Percentiles rank a stretch among this genome's conserved stretches.
These are phyloP conservation scores for Horisme vitalbata DNA, from an alignment of 2,888 invertebrate species.

Conservation along the genomic window DNA sequence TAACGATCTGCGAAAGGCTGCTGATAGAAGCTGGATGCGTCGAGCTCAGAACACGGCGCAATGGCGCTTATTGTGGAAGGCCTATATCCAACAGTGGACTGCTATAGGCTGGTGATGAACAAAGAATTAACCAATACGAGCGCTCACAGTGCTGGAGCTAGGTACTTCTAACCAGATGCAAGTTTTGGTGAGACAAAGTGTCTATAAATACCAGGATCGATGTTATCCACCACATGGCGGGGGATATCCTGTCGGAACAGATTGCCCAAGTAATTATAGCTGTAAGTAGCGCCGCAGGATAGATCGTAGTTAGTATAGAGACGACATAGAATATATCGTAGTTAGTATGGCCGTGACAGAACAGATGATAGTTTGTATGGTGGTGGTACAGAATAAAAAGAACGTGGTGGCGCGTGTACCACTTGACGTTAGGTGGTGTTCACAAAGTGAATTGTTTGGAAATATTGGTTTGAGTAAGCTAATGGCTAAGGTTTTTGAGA, in stretches of 20 bases:
- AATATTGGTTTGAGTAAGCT: neutral
- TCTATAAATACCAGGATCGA: conserved; percentile 50
- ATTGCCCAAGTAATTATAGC: conserved; percentile 70
- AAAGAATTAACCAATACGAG: no score
- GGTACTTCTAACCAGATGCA: conserved; percentile 23
- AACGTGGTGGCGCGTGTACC: conserved; percentile 12
- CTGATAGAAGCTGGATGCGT: no score
- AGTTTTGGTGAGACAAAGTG: conserved; percentile 42
- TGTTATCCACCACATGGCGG: conserved; percentile 65
- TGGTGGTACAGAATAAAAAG: neutral
- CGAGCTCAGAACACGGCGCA: no score
- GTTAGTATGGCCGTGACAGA: no score
- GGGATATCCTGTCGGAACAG: conserved; percentile 77
- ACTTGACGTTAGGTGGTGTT: conserved; percentile 11
- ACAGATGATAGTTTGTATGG: no score
- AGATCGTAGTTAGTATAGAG: neutral
- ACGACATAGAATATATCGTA: neutral
- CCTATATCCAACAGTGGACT: no score
- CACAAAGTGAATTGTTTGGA: neutral
- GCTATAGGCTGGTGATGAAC: no score
- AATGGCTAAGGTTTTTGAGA: no score
- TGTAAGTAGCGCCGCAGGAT: conserved; percentile 47
- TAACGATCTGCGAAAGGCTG: no score
- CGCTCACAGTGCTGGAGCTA: no score
- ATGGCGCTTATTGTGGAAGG: no score